Evolutionary conservation across 2,113 vertebrate species (phyloP), one percentile per base, ranked within the genome.

Genomic region (Tretioscincus oriximinensis): DNA sequence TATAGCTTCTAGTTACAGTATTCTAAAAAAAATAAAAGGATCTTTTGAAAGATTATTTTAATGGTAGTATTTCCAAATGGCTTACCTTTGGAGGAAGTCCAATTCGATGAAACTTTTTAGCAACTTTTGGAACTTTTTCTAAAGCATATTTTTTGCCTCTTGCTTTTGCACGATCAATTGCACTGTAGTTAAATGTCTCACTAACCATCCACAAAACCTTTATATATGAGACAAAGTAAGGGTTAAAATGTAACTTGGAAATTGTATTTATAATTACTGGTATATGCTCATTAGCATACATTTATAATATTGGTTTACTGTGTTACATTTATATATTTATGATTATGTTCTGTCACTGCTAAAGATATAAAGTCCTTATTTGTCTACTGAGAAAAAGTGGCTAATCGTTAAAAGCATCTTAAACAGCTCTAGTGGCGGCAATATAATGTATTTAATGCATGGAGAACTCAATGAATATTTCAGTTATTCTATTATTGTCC

Each of bases 121-220:
- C 98, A 78, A 99, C 98, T 93, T 97, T 98, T 82, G 98, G 98
- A 82, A 99, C 98, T 93, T 97, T 99, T 91, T 99, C 96, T 85
- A 99, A 94, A 86, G 98, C 98, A 7, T 99, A 99, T 90, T 97
- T 99, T 92, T 99, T 99, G 82, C 98, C 98, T 92, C 95, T 96
- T 80, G 98, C 98, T 92, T 99, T 99, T 80, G 98, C 98, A 83
- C 97, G 96, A 90, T 99, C 98, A 84, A 99, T 98, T 83, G 98
- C 94, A 81, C 88, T 99, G 85, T 99, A 99, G 93, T 99, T 97
- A 92, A 99, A 99, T 0, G 98, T 99, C 85, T 99, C 97, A 47
- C 98, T 98, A 76, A 97, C 97, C 88, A 99, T 95, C 93, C 95
- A 97, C 77, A 97, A 97, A 84, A 99, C 97, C 98, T 99, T 90